These are phyloP conservation scores for Hermetia illucens DNA, from an alignment of 1,140 invertebrate species.

Conservation along the genomic window DNA sequence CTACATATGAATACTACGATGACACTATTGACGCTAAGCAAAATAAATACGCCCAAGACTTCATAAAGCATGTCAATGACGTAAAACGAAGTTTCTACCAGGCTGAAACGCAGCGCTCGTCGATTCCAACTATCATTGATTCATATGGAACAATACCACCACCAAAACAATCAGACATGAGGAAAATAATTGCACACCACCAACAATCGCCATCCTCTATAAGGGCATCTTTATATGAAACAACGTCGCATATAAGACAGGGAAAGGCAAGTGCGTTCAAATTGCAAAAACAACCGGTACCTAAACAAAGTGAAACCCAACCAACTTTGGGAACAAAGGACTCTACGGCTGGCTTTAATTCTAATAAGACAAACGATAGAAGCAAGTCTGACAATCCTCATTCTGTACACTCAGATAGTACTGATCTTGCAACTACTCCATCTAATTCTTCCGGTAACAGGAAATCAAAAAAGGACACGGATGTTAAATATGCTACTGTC, in stretches of 20 bases:
- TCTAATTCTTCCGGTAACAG: too few relatives aligned
- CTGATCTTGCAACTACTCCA: too few relatives aligned
- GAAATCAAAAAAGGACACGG: too few relatives aligned
- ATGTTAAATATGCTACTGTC: too few relatives aligned
- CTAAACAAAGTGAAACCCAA: too few relatives aligned
- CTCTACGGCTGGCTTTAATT: too few relatives aligned
- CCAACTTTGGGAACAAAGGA: too few relatives aligned
- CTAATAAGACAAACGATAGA: too few relatives aligned
- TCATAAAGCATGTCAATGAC: constrained; percentile 29
- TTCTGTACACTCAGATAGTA: too few relatives aligned
- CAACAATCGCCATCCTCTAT: not conserved
- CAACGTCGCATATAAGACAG: not conserved
- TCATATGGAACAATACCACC: not conserved
- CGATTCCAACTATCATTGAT: not conserved
- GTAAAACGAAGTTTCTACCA: constrained; percentile 29
- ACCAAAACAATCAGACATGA: not conserved
- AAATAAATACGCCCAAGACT: constrained; percentile 28
- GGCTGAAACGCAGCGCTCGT: constrained; percentile 23
- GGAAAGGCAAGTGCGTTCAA: too few relatives aligned
- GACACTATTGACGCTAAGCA: constrained; percentile 20
- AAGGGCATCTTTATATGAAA: not conserved
- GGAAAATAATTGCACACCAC: not conserved
- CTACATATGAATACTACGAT: constrained; percentile 6
- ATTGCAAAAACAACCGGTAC: too few relatives aligned
- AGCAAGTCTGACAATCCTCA: too few relatives aligned